Evolutionary conservation across 1,140 invertebrate species (phyloP).

Genomic region (Temnothorax curvispinosus): DNA sequence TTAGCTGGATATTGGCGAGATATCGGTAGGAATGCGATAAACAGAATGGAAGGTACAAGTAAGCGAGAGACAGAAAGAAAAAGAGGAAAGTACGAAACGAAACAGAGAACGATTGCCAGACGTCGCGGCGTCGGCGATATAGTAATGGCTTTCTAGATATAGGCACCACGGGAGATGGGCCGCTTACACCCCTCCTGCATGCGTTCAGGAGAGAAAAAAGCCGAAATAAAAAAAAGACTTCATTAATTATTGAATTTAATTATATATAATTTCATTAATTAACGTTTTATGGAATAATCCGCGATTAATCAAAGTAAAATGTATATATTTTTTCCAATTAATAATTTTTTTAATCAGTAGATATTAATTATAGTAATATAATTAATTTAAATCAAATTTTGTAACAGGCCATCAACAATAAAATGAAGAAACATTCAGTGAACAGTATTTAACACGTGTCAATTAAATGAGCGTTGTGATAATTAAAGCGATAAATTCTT

Average conservation of each 20-base stretch:
- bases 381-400: background rate
- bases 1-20: constrained; percentile 34
- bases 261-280: background rate
- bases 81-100: background rate
- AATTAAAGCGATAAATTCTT: background rate
- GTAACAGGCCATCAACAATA: background rate
- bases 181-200: background rate
- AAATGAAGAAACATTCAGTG: background rate
- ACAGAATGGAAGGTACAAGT: constrained; percentile 3
- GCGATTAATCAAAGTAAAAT: background rate
- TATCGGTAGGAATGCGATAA: constrained; percentile 23
- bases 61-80: background rate
- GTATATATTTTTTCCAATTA: background rate
- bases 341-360: background rate
- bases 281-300: background rate
- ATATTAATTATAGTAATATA: background rate
- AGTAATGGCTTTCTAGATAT: constrained; percentile 47
- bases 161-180: background rate
- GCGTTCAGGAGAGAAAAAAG: background rate
- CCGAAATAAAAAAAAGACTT: background rate
- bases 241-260: too few species aligned
- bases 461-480: background rate
- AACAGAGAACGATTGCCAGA: constrained; percentile 49
- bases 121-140: constrained; percentile 42
- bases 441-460: background rate